These are phyloP conservation scores for Holothuria leucospilota DNA, from an alignment of 53 echinoderm and acorn worm genomes.

Conservation along the genomic window DNA sequence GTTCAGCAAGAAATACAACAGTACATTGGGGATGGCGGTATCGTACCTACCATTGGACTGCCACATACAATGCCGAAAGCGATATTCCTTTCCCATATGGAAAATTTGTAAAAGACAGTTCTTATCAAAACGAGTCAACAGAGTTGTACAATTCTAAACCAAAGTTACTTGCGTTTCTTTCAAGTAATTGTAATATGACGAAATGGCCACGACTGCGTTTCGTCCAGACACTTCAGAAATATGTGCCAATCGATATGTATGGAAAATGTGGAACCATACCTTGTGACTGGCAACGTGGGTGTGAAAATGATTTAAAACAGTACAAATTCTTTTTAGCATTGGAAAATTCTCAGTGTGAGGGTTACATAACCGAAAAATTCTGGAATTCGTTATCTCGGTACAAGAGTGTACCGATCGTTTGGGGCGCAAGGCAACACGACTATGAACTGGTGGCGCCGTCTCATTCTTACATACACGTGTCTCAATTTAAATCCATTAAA, in stretches of 20 bases:
- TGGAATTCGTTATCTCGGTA: constrained; percentile 30
- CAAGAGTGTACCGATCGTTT: constrained; percentile 35
- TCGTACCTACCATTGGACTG: constrained; percentile 42
- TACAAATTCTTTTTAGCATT: constrained; percentile 41
- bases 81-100: constrained; percentile 42
- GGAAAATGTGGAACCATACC: constrained; percentile 47
- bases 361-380: constrained; percentile 46
- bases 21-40: constrained; percentile 28
- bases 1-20: constrained; percentile 41
- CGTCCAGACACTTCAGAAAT: constrained; percentile 17
- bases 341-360: constrained; percentile 46
- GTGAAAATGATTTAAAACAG: constrained; percentile 24
- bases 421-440: constrained; percentile 38
- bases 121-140: constrained; percentile 1
- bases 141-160: constrained; percentile 22
- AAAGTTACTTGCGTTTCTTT: constrained; percentile 30
- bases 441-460: constrained; percentile 32
- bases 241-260: constrained; percentile 27
- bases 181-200: constrained; percentile 48
- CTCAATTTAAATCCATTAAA: constrained; percentile 9
- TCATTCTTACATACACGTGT: constrained; percentile 33
- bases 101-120: constrained; percentile 8
- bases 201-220: constrained; percentile 48
- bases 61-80: constrained; percentile 37
- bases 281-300: constrained; percentile 20